phyloP scores from a whole-genome alignment of 2,113 vertebrate species.

The Ailuropoda melanoleuca region DNA sequence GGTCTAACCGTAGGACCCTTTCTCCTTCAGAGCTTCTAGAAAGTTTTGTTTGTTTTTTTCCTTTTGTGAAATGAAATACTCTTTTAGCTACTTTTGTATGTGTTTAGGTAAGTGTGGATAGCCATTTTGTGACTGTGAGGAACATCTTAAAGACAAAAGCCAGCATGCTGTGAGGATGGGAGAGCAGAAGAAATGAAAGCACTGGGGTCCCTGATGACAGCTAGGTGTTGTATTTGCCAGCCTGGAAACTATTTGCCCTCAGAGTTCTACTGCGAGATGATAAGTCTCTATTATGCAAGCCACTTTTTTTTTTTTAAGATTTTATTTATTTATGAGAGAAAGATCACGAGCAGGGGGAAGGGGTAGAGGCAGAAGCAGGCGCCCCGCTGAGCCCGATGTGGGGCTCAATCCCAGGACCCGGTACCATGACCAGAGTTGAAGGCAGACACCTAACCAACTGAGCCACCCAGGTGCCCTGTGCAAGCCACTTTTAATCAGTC shows the following conservation, averaged over 20 bases:
- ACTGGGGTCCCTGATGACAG: not conserved
- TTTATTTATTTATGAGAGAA: too few species aligned
- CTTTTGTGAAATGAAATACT: not conserved
- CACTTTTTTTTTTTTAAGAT: too few species aligned
- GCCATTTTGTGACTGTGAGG: not conserved
- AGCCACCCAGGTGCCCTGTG: too few species aligned
- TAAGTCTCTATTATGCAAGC: not conserved
- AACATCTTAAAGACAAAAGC: not conserved
- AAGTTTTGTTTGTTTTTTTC: not conserved
- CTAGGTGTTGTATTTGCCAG: not conserved
- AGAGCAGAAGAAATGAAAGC: not conserved
- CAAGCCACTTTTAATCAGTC: not conserved
- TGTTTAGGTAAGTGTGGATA: not conserved
- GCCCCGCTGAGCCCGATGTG: too few species aligned
- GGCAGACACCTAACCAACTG: too few species aligned
- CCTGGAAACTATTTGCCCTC: not conserved
- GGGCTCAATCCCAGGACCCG: too few species aligned
- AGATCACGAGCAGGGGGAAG: too few species aligned
- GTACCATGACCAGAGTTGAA: too few species aligned
- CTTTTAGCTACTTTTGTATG: not conserved
- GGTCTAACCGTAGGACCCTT: too few species aligned
- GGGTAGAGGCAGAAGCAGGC: too few species aligned
- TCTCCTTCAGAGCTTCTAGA: not conserved
- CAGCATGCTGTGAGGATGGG: not conserved
- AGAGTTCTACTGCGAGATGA: not conserved